These are phyloP conservation scores for Aphelenchoides fujianensis DNA, from an alignment of 1,140 invertebrate genomes.

Conservation along the genomic window DNA sequence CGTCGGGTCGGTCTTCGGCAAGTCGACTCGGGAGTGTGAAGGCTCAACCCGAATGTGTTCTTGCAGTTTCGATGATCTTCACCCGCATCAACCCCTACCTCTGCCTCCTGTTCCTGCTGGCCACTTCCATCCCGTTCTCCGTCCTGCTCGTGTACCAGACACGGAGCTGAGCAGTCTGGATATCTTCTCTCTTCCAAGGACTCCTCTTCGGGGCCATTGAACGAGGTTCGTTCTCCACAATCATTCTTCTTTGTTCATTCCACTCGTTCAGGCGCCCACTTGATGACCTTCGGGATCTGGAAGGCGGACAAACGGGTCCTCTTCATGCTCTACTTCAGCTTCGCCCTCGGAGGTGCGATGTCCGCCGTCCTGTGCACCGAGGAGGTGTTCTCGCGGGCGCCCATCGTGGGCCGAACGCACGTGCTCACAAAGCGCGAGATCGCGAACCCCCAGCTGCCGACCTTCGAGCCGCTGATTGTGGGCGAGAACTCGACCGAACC, in stretches of 20 bases:
- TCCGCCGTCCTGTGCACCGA: neutral
- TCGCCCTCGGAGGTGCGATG: neutral
- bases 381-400: neutral
- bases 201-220: conserved; percentile 25
- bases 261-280: neutral
- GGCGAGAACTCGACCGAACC: neutral
- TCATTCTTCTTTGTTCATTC: neutral
- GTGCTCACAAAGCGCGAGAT: conserved; percentile 1
- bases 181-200: conserved; percentile 13
- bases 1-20: conserved; percentile 21
- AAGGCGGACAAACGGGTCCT: conserved; percentile 7
- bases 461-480: neutral
- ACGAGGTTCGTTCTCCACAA: conserved; percentile 9
- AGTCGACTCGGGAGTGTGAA: conserved; percentile 4
- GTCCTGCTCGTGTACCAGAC: conserved; percentile 6
- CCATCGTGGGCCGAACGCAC: neutral
- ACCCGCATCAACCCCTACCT: conserved; percentile 16
- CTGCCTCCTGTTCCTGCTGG: conserved; percentile 10
- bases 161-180: neutral
- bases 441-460: neutral
- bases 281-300: conserved; percentile 4
- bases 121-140: neutral
- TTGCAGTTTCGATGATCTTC: conserved; percentile 20
- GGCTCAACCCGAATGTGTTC: too few relatives aligned
- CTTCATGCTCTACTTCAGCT: neutral